Evolutionary conservation across 2,888 invertebrate genomes (phyloP).

Genomic region (Amorpha juglandis): DNA sequence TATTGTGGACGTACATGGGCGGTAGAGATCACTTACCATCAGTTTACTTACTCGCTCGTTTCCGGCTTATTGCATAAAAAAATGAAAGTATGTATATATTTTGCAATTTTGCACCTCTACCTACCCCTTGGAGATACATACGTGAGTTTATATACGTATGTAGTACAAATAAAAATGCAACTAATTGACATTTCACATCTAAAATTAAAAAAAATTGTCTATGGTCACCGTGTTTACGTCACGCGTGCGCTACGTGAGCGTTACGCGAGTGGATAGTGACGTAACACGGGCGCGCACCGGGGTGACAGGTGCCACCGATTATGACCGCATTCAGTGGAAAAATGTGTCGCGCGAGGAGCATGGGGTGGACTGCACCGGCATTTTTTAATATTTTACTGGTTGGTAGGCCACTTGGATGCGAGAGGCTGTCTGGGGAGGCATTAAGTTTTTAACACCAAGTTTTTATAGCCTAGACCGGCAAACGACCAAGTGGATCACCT

Average conservation of each 20-base stretch:
- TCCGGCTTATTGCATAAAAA: too few species aligned
- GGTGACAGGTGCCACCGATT: slow-evolving; percentile 56
- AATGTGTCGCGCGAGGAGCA: slow-evolving; percentile 29
- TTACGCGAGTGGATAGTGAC: slow-evolving; percentile 29
- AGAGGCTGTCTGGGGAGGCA: too few species aligned
- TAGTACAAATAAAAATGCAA: too few species aligned
- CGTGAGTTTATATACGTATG: too few species aligned
- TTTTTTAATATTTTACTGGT: neutral
- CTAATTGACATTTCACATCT: too few species aligned
- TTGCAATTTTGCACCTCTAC: too few species aligned
- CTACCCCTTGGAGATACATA: too few species aligned
- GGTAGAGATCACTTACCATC: too few species aligned
- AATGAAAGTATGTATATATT: too few species aligned
- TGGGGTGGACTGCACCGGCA: neutral
- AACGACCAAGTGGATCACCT: too few species aligned
- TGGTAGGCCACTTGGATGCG: neutral
- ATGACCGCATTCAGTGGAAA: slow-evolving; percentile 43
- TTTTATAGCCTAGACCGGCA: neutral
- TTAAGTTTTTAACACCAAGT: neutral
- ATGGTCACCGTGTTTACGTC: slow-evolving; percentile 6
- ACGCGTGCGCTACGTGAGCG: neutral
- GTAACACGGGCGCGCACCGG: slow-evolving; percentile 42
- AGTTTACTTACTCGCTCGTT: too few species aligned
- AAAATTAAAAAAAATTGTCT: neutral
- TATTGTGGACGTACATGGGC: too few species aligned